These are phyloP conservation scores for Teleogryllus oceanicus DNA, from an alignment of 2,888 invertebrate species.

Conservation along the genomic window DNA sequence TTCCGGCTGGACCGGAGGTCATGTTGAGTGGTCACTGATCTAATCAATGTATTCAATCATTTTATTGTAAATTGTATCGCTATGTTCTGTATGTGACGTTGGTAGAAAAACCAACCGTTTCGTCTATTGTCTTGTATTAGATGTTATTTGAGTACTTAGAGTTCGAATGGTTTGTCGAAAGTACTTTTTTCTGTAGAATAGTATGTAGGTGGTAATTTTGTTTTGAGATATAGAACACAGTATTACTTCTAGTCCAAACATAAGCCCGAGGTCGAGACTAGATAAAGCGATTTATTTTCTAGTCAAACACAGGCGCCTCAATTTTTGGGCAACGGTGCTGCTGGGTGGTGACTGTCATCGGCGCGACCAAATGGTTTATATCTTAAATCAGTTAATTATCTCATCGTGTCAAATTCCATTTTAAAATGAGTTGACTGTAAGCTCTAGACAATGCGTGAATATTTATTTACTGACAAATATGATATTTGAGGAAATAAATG, in stretches of 20 bases:
- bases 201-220: neutral
- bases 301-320: slow-evolving; percentile 3
- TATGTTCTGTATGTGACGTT: neutral
- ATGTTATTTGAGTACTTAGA: too few relatives aligned
- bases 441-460: too few relatives aligned
- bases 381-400: too few relatives aligned
- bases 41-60: neutral
- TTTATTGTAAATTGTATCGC: neutral
- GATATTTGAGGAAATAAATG: too few relatives aligned
- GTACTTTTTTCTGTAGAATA: neutral
- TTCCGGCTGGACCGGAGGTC: neutral
- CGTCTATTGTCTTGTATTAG: neutral
- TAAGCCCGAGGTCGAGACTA: neutral
- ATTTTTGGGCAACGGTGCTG: neutral
- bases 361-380: too few relatives aligned
- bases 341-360: too few relatives aligned
- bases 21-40: neutral
- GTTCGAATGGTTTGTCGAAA: neutral
- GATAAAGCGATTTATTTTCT: neutral
- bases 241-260: neutral
- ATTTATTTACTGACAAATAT: too few relatives aligned
- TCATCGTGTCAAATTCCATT: too few relatives aligned
- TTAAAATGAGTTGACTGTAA: too few relatives aligned
- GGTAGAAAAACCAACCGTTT: neutral
- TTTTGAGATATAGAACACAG: neutral